phyloP scores from a whole-genome alignment of 2,888 invertebrate species.

The Scelioninae gen. 2 region DNA sequence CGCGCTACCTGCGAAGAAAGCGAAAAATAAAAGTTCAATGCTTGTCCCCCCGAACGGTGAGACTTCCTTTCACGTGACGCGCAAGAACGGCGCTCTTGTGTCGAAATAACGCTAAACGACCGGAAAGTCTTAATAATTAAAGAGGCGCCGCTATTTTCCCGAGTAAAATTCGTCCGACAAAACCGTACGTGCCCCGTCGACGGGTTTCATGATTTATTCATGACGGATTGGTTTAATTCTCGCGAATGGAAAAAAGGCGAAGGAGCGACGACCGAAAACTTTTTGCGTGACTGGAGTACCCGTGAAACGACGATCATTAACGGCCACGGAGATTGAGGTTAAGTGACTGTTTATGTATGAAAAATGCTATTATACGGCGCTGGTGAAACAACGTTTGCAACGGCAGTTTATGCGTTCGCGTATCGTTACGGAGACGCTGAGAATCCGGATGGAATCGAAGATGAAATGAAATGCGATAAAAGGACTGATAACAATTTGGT shows the following conservation, averaged over 20 bases:
- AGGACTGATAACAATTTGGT: no score
- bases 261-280: constrained; percentile 32
- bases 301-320: constrained; percentile 30
- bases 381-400: no score
- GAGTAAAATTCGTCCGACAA: constrained; percentile 49
- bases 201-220: constrained; percentile 58
- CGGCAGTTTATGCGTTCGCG: no score
- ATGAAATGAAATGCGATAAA: no score
- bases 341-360: no score
- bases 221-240: constrained; percentile 54
- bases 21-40: constrained; percentile 9
- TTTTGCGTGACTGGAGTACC: constrained; percentile 21
- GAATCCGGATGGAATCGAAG: no score
- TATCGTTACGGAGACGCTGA: no score
- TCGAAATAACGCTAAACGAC: constrained; percentile 51
- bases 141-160: constrained; percentile 44
- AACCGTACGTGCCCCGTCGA: constrained; percentile 47
- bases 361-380: no score
- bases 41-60: constrained; percentile 10
- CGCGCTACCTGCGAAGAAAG: constrained; percentile 15
- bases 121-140: constrained; percentile 57
- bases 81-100: constrained; percentile 46
- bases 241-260: constrained; percentile 26
- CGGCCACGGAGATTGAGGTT: no score
- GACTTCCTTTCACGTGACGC: constrained; percentile 34